phyloP scores from a whole-genome alignment of 2,113 vertebrate genomes.

The Serilophus lunatus region DNA sequence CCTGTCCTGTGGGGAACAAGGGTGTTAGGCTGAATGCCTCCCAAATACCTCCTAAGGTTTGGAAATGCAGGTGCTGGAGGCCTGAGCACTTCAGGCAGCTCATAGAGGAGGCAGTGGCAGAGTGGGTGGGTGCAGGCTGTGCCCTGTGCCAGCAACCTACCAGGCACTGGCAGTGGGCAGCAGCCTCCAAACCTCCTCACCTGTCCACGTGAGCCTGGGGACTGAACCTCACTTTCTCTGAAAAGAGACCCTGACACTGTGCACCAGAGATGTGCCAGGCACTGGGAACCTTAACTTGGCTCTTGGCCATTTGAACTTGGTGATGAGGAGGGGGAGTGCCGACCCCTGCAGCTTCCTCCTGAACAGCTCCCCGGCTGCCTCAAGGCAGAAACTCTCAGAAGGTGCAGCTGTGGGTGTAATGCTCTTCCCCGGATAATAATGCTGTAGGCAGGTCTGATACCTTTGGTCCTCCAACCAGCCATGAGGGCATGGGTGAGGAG shows the following conservation, averaged over 20 bases:
- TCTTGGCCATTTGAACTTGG: background rate
- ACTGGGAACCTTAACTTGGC: background rate
- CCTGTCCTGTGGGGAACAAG: background rate
- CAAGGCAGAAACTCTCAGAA: background rate
- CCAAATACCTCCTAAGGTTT: background rate
- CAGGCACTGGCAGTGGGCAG: background rate
- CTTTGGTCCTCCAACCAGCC: background rate
- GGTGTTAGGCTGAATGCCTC: background rate
- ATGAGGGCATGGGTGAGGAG: background rate
- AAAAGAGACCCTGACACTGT: background rate
- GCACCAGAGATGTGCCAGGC: background rate
- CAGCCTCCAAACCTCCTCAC: background rate
- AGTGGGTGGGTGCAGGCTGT: background rate
- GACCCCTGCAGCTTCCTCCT: background rate
- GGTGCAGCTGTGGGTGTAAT: background rate
- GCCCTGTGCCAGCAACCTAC: background rate
- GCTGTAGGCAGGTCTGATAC: background rate
- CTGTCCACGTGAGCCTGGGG: background rate
- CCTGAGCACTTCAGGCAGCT: background rate
- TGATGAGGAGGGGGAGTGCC: background rate
- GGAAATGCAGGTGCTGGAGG: background rate
- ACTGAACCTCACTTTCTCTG: background rate
- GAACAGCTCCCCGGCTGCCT: background rate
- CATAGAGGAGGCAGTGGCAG: background rate
- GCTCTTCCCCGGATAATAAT: background rate